A percentile compares a stretch with the other conserved stretches of the same genome.
These are phyloP conservation scores for Hydropsyche betteni DNA, from an alignment of 2,888 invertebrate species.

Conservation along the genomic window DNA sequence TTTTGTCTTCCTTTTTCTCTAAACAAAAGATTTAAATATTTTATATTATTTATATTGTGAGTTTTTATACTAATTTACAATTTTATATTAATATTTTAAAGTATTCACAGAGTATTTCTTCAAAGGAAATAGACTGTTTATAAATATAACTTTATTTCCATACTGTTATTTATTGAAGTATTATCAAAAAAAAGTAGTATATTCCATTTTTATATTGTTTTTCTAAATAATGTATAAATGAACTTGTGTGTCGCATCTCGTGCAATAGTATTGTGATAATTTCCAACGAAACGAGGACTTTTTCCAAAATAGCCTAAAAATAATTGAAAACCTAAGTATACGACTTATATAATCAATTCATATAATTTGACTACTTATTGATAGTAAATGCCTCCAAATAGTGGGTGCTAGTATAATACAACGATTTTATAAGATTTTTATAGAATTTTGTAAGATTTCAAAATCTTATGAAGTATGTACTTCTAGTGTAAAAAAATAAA, in stretches of 20 bases:
- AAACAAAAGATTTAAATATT: too few species aligned
- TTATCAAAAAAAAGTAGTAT: too few species aligned
- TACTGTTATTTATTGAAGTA: too few species aligned
- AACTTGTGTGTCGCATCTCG: background rate
- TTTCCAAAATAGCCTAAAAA: background rate
- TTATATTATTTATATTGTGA: too few species aligned
- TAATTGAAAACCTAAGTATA: background rate
- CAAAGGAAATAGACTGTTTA: too few species aligned
- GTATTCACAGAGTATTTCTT: background rate
- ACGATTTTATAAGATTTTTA: slow-evolving; percentile 21
- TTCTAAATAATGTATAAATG: background rate
- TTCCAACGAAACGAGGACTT: background rate
- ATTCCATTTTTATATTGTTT: too few species aligned
- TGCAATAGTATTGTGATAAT: slow-evolving; percentile 1
- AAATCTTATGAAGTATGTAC: too few species aligned
- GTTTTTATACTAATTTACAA: background rate
- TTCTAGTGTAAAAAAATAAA: background rate
- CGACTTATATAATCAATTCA: too few species aligned
- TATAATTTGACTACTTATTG: background rate
- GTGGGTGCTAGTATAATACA: slow-evolving; percentile 37
- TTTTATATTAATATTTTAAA: background rate
- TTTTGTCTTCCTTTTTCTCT: too few species aligned
- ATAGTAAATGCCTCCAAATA: slow-evolving; percentile 30
- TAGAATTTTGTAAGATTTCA: background rate
- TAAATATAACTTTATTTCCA: too few species aligned